Percentiles rank a stretch among this genome's conserved stretches.
Evolutionary conservation across 2,888 invertebrate species (phyloP).

Genomic region (Halocaridina rubra): DNA sequence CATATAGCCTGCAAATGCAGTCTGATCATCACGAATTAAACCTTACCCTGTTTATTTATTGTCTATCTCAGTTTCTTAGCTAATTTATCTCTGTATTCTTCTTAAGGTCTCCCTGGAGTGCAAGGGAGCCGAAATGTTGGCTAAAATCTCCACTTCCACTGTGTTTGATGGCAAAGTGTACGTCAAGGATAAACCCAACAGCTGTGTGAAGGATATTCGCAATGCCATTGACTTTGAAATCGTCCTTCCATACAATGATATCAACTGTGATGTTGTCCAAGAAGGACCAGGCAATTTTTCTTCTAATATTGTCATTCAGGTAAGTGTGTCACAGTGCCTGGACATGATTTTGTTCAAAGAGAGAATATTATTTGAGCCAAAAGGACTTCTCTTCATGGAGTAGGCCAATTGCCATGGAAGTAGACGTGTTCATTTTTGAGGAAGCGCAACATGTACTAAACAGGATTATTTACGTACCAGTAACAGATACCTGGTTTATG

Average conservation of each 20-base stretch:
- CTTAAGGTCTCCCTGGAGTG: slow-evolving; percentile 69
- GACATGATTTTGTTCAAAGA: background rate
- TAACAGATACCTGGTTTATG: too few species aligned
- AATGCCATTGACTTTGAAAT: slow-evolving; percentile 69
- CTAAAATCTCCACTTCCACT: slow-evolving; percentile 69
- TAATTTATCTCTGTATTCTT: too few species aligned
- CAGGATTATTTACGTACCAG: too few species aligned
- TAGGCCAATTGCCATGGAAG: too few species aligned
- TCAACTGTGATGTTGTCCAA: slow-evolving; percentile 69
- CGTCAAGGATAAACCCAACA: slow-evolving; percentile 69
- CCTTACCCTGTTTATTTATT: too few species aligned
- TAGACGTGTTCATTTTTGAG: too few species aligned
- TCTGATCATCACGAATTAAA: too few species aligned
- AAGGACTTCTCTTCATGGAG: background rate
- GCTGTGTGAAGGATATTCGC: slow-evolving; percentile 69
- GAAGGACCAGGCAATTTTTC: slow-evolving; percentile 65
- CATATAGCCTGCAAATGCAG: too few species aligned
- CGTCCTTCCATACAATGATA: slow-evolving; percentile 69
- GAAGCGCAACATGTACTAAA: too few species aligned
- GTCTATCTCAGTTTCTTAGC: too few species aligned
- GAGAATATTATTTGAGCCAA: background rate
- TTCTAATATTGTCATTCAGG: slow-evolving; percentile 70
- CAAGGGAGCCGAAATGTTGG: slow-evolving; percentile 69
- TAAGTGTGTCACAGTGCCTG: slow-evolving; percentile 56
- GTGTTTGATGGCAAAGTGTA: slow-evolving; percentile 71